Evolutionary conservation across 2,113 vertebrate species (phyloP).

Genomic region (Xenopus borealis): DNA sequence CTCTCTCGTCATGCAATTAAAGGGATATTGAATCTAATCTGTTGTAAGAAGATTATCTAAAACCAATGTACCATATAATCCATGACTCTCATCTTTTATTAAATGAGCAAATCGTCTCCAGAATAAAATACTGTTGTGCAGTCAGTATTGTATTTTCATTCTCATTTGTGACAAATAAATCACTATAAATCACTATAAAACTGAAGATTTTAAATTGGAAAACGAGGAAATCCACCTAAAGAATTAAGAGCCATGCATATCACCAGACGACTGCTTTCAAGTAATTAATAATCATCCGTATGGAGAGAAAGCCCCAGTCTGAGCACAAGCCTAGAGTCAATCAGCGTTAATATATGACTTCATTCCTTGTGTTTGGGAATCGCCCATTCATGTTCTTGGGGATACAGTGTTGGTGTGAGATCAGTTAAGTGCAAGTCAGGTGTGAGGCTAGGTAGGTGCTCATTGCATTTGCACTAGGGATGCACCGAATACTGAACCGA

Average conservation of each 20-base stretch:
- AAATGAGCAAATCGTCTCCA: conserved; percentile 16
- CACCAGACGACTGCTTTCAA: conserved; percentile 4
- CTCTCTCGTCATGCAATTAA: conserved; percentile 18
- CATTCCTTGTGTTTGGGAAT: too few species aligned
- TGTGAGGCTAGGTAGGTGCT: too few species aligned
- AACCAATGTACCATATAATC: conserved; percentile 19
- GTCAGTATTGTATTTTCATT: too few species aligned
- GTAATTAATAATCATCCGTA: conserved; percentile 35
- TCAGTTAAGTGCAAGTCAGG: too few species aligned
- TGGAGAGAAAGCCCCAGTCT: conserved; percentile 23
- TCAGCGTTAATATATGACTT: too few species aligned
- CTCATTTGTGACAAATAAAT: too few species aligned
- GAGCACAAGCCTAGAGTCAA: too few species aligned
- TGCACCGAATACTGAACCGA: too few species aligned
- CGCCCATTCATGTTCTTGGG: too few species aligned
- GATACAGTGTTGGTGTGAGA: too few species aligned
- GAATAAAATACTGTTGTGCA: conserved; percentile 11
- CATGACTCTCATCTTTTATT: background rate
- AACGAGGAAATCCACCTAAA: background rate
- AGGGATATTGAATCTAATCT: conserved; percentile 33
- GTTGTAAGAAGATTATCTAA: conserved; percentile 34
- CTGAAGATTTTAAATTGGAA: background rate
- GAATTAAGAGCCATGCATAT: conserved; percentile 20
- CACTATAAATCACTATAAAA: too few species aligned
- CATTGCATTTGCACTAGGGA: too few species aligned